Evolutionary conservation across 2,113 vertebrate species (phyloP).

Genomic region (Atherinomorus stipes): DNA sequence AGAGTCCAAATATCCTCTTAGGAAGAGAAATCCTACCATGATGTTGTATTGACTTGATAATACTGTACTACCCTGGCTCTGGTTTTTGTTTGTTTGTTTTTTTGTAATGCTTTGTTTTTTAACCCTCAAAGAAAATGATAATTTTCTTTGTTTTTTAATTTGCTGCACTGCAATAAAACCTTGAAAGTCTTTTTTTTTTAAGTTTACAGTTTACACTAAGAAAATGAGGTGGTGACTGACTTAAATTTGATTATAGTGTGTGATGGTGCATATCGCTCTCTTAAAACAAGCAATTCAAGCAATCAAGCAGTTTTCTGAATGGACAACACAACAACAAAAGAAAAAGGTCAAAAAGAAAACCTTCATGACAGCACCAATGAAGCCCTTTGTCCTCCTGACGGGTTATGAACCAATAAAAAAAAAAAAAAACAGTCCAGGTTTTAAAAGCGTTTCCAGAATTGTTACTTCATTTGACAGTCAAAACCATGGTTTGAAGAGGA

Average conservation of each 20-base stretch:
- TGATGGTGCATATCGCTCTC: constrained; percentile 1
- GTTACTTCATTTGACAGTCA: too few species aligned
- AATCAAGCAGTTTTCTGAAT: neutral
- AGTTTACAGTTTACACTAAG: too few species aligned
- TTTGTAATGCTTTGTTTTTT: too few species aligned
- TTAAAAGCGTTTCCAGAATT: too few species aligned
- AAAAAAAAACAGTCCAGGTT: too few species aligned
- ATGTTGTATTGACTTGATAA: neutral
- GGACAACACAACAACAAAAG: neutral
- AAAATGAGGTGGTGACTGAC: neutral
- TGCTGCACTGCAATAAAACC: too few species aligned
- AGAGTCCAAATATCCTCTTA: neutral
- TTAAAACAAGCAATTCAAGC: neutral
- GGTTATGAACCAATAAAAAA: too few species aligned
- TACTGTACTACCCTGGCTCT: neutral
- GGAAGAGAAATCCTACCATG: neutral
- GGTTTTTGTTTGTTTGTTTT: neutral
- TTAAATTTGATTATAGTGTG: neutral
- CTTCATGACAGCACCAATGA: neutral
- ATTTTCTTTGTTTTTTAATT: neutral
- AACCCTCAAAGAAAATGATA: neutral
- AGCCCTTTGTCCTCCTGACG: too few species aligned
- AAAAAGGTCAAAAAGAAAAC: neutral
- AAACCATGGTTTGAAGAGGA: too few species aligned
- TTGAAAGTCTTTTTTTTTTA: too few species aligned